Evolutionary conservation across 2,888 invertebrate species (phyloP), one percentile per base, ranked within the genome.

Genomic region (Pyrocoelia pectoralis): DNA sequence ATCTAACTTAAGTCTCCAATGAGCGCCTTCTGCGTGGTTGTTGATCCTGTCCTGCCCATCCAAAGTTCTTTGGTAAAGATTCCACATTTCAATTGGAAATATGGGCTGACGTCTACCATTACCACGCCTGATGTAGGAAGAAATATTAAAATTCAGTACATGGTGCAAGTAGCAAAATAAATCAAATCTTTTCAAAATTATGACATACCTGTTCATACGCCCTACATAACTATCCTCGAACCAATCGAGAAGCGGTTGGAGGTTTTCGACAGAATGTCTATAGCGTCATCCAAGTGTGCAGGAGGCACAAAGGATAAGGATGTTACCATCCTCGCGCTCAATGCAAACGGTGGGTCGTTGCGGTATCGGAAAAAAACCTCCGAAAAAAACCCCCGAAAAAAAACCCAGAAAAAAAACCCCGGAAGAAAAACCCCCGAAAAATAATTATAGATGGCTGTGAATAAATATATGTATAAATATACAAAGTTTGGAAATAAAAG

Each of bases 181-280:
- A 24, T 24, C 24, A 24, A 24, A 40, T 40, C 40, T 40, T 40
- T 40, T 40, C 40, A n/a, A 6, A 40, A 40, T n/a, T 40, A n/a
- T 40, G 40, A n/a, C 40, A 40, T 40, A 40, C 4, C n/a, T 40
- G 40, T 6, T 40, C 5, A 40, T 40, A 40, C n/a, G 40, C 40
- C 40, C 6, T 40, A 43, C 54, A 54, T 24, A 54, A 43, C 13
- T 43, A 28, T 19, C 43, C 40, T 54, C 15, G 24, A 54, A 41
- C 13, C 41, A 54, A 41, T 17, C 41, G 8, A 54, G 53, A 10
- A 54, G 53, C 13, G 40, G 53, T 41, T 40, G 53, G 13, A 54
- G 53, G 18, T 41, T 18, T 54, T 3, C 10, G 53, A 5, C 1
- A 54, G 24, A 41, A 41, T 17, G 38, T 54, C 53, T 17, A 17